Percentiles rank a stretch among this genome's conserved stretches.
Evolutionary conservation across 2,113 vertebrate genomes (phyloP).

Genomic region (Chascanopsetta lugubris): DNA sequence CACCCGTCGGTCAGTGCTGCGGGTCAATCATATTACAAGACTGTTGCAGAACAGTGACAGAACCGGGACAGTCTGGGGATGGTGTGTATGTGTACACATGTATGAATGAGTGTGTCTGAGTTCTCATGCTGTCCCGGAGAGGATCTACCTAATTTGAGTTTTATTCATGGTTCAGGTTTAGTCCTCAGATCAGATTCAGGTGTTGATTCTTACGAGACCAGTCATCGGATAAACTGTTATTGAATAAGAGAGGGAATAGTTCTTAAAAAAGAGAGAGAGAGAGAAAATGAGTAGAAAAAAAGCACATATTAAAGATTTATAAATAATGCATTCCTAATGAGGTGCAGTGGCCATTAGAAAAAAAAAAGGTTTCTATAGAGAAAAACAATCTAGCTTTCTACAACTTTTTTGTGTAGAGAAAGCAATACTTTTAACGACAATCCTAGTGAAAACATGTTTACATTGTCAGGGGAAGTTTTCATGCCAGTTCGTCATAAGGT

Average conservation of each 20-base stretch:
- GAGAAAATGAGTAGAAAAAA: slow-evolving; percentile 42
- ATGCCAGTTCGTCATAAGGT: slow-evolving; percentile 52
- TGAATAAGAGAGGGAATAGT: slow-evolving; percentile 37
- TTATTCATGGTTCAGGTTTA: slow-evolving; percentile 67
- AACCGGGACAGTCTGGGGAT: slow-evolving; percentile 48
- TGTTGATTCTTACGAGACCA: slow-evolving; percentile 68
- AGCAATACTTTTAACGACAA: slow-evolving; percentile 86
- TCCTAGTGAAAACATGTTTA: slow-evolving; percentile 86
- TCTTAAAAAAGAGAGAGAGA: slow-evolving; percentile 30
- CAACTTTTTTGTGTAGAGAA: slow-evolving; percentile 86
- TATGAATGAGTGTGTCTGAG: slow-evolving; percentile 4
- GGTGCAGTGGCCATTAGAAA: slow-evolving; percentile 64
- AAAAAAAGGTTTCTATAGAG: slow-evolving; percentile 67
- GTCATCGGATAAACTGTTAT: slow-evolving; percentile 65
- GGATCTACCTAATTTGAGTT: slow-evolving; percentile 70
- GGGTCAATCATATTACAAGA: slow-evolving; percentile 71
- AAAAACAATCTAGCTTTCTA: slow-evolving; percentile 87
- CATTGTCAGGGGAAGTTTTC: slow-evolving; percentile 77
- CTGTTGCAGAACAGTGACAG: slow-evolving; percentile 45
- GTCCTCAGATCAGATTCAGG: slow-evolving; percentile 70
- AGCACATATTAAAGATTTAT: slow-evolving; percentile 81
- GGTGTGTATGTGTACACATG: slow-evolving; percentile 18
- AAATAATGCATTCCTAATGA: slow-evolving; percentile 81
- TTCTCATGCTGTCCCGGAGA: slow-evolving; percentile 48
- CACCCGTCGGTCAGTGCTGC: slow-evolving; percentile 65